A percentile compares a stretch with the other conserved stretches of the same genome.
Conservation (phyloP, 2,888 invertebrate genomes). For the Spatulosminthurus flaviceps region DNA sequence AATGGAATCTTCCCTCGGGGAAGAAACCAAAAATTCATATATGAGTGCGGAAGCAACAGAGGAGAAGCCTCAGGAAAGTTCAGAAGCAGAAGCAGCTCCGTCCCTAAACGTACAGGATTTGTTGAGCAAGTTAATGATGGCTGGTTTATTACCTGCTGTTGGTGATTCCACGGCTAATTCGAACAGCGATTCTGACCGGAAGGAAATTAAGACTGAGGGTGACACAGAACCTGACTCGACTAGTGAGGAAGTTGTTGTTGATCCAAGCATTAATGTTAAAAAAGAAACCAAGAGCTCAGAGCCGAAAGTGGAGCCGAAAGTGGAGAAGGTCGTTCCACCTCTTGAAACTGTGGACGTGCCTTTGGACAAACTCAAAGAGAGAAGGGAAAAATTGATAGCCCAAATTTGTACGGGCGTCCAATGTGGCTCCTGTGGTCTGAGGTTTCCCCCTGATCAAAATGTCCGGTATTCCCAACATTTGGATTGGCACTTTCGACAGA, state of each 20-base stretch:
- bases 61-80: not conserved
- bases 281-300: constrained; percentile 49
- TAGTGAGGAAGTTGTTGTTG: constrained; percentile 18
- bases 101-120: constrained; percentile 79
- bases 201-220: not conserved
- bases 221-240: not conserved
- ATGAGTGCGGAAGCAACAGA: constrained; percentile 50
- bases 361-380: constrained; percentile 59
- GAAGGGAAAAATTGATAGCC: constrained; percentile 56
- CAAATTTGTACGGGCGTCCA: constrained; percentile 88
- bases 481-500: constrained; percentile 98
- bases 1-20: not conserved
- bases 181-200: not conserved
- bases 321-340: constrained; percentile 57
- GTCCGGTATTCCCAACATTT: constrained; percentile 90
- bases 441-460: constrained; percentile 90
- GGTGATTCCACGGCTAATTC: constrained; percentile 5
- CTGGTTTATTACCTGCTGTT: constrained; percentile 75
- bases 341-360: constrained; percentile 58
- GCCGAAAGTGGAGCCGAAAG: constrained; percentile 44
- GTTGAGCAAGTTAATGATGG: constrained; percentile 84
- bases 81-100: not conserved
- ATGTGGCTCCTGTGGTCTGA: constrained; percentile 94
- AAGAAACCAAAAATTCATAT: constrained; percentile 46
- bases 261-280: not conserved